Evolutionary conservation across 2,113 vertebrate genomes (phyloP).

Genomic region (Spizaetus ornatus): DNA sequence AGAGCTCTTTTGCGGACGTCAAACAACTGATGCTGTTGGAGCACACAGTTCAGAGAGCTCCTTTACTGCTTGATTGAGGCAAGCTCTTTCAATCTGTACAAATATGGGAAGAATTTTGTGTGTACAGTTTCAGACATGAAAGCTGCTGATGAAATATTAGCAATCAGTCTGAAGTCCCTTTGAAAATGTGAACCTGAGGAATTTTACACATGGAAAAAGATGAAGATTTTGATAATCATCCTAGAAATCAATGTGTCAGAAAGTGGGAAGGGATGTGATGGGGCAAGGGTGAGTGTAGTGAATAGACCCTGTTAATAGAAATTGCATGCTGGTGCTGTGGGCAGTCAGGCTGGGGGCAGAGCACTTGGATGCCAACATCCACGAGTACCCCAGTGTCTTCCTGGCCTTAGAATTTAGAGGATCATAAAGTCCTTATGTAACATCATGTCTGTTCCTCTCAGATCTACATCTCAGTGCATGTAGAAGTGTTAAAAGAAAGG

Average conservation of each 20-base stretch:
- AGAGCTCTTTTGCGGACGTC: neutral
- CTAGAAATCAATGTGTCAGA: neutral
- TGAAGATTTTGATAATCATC: neutral
- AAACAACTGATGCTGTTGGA: neutral
- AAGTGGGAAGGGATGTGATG: fast-evolving
- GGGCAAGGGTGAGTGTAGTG: neutral
- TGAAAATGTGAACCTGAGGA: neutral
- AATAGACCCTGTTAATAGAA: neutral
- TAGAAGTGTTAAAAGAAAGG: neutral
- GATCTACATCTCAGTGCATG: neutral
- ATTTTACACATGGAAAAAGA: neutral
- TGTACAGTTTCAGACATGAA: neutral
- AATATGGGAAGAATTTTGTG: neutral
- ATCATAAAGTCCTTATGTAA: neutral
- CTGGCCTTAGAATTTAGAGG: neutral
- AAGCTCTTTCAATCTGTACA: neutral
- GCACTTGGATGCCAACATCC: neutral
- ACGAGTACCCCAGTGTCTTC: fast-evolving
- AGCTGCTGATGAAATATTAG: neutral
- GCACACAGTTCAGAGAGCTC: neutral
- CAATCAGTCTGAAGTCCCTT: neutral
- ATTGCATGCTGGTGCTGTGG: neutral
- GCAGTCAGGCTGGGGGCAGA: neutral
- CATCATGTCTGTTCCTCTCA: neutral
- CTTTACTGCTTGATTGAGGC: neutral